Evolutionary conservation across 2,888 invertebrate genomes (phyloP), one percentile per base, ranked within the genome.

Genomic region (Dicycla oo): DNA sequence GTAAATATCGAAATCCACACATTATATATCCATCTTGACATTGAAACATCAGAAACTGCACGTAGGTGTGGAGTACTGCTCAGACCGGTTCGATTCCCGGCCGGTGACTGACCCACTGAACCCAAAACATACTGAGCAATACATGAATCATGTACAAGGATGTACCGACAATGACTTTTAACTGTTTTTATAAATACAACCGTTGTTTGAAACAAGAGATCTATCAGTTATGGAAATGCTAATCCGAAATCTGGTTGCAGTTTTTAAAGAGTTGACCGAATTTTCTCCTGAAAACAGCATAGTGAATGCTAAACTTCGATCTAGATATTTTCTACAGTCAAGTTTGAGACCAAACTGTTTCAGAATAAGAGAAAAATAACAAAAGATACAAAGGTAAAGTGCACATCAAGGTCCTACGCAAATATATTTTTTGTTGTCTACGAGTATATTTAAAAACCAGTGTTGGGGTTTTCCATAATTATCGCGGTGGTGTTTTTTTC

Each of bases 71-170:
- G 63, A 70, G 72, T 70, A 66, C 84, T 75, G 80, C 67, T 68
- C 74, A 70, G 83, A 90, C 91, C 90, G 88, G 90, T 90, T 87
- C 82, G 86, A 83, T 74, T 87, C 86, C 88, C 84, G 86, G 81
- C 82, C 76, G 76, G 68, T 80, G 73, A 79, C 76, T 90, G 90
- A 87, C 91, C 88, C 73, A 91, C 88, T 91, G 90, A 84, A 78
- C 91, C 85, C 79, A 69, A 87, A 88, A 85, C 82, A 77, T 75
- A 78, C 71, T 70, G 66, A 79, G 65, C 40, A 64, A 75, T 64
- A 78, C 83, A 74, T 87, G 81, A 85, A 58, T 87, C 85, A 83
- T 81, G 73, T 67, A 75, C 81, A 79, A 85, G 80, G 83, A 87
- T 83, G 78, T 80, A 84, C 62, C 63, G 68, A 82, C 75, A 77